phyloP scores from a whole-genome alignment of 2,113 vertebrate species.

The Callaeas wilsoni region DNA sequence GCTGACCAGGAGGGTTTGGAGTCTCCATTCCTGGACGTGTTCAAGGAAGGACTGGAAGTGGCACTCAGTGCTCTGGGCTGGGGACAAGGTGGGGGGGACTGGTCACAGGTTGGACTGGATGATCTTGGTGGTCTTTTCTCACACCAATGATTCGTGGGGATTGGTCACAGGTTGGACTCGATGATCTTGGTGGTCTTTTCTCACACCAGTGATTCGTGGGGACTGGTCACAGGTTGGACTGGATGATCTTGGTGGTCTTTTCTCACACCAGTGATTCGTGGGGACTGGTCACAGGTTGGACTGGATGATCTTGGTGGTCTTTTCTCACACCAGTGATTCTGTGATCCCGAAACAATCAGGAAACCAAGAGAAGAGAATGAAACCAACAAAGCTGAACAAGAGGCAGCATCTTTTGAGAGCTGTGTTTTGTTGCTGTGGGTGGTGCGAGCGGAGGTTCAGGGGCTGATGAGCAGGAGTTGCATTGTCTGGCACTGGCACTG shows the following conservation, averaged over 20 bases:
- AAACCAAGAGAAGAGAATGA: not conserved
- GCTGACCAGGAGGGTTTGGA: not conserved
- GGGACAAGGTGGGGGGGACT: not conserved
- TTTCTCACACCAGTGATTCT: not conserved
- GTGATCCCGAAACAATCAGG: not conserved
- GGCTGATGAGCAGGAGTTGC: not conserved
- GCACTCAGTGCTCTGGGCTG: not conserved
- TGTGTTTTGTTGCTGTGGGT: not conserved
- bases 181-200: too few relatives aligned
- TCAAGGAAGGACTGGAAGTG: not conserved
- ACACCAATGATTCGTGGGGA: too few relatives aligned
- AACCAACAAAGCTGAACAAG: not conserved
- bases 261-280: too few relatives aligned
- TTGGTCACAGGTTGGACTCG: too few relatives aligned
- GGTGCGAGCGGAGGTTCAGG: not conserved
- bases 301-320: fast-evolving
- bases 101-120: too few relatives aligned
- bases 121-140: too few relatives aligned
- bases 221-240: too few relatives aligned
- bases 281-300: fast-evolving
- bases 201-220: too few relatives aligned
- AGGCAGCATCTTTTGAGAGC: not conserved
- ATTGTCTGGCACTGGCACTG: not conserved
- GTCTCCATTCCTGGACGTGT: not conserved
- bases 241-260: too few relatives aligned